A percentile compares a stretch with the other conserved stretches of the same genome.
phyloP scores from a whole-genome alignment of 1,140 invertebrate species.

The Drosophila orosa region DNA sequence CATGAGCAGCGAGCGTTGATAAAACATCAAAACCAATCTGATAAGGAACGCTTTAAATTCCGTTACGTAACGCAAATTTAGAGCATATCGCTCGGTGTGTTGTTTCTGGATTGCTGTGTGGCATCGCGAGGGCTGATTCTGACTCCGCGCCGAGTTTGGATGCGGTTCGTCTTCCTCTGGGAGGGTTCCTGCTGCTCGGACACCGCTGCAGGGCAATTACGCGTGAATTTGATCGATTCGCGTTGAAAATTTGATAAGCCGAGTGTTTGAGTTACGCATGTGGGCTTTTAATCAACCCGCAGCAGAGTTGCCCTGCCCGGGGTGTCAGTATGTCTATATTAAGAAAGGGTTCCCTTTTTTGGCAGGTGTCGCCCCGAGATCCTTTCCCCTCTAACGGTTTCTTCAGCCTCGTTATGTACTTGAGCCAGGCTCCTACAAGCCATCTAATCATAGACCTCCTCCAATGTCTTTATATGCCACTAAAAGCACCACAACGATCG shows the following conservation, averaged over 20 bases:
- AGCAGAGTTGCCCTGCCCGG: not conserved
- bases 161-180: conserved; percentile 3
- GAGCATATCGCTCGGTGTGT: conserved; percentile 50
- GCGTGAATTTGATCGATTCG: conserved; percentile 65
- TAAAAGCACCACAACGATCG: conserved; percentile 18
- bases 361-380: not conserved
- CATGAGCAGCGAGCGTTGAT: conserved; percentile 65
- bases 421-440: not conserved
- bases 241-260: conserved; percentile 61
- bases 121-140: conserved; percentile 16
- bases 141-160: conserved; percentile 11
- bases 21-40: conserved; percentile 80
- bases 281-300: conserved; percentile 24
- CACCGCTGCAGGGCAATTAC: conserved; percentile 40
- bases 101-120: conserved; percentile 8
- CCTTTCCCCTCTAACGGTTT: not conserved
- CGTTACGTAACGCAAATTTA: conserved; percentile 84
- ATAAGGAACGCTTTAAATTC: conserved; percentile 83
- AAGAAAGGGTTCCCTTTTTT: not conserved
- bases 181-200: conserved; percentile 8
- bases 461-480: conserved; percentile 59
- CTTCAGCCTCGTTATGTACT: not conserved
- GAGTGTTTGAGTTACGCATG: conserved; percentile 50
- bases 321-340: not conserved
- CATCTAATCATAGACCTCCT: not conserved